phyloP scores from a whole-genome alignment of 35 echinoderm and acorn worm genomes.

The Heliocidaris tuberculata region DNA sequence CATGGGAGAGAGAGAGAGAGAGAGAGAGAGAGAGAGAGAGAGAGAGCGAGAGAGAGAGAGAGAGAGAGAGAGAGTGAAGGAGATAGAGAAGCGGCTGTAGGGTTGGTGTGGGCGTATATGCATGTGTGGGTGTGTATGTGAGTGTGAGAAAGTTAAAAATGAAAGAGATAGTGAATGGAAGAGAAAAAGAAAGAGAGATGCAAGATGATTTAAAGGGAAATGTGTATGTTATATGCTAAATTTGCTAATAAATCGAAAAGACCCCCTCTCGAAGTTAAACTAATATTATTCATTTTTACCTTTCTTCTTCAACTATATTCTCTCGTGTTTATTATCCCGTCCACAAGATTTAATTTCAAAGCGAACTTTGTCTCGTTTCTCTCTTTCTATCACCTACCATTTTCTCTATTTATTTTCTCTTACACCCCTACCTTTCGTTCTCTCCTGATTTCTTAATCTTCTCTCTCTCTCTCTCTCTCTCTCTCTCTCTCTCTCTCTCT shows the following conservation, averaged over 20 bases:
- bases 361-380: background rate
- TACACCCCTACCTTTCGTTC: too few relatives aligned
- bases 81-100: too few relatives aligned
- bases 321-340: background rate
- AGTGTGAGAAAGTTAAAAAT: background rate
- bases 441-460: too few relatives aligned
- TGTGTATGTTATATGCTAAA: background rate
- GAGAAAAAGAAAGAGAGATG: background rate
- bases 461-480: too few relatives aligned
- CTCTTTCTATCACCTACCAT: too few relatives aligned
- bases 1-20: too few relatives aligned
- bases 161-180: background rate
- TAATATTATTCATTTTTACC: background rate
- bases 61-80: too few relatives aligned
- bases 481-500: too few relatives aligned
- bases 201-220: background rate
- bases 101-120: background rate
- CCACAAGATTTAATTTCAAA: background rate
- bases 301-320: background rate
- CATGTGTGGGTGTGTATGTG: background rate
- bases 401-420: too few relatives aligned
- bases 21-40: too few relatives aligned
- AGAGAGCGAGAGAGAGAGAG: too few relatives aligned
- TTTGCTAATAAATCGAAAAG: background rate
- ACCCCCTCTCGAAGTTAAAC: background rate